Conservation (phyloP, 1,140 invertebrate species). For the Colletes latitarsis region DNA sequence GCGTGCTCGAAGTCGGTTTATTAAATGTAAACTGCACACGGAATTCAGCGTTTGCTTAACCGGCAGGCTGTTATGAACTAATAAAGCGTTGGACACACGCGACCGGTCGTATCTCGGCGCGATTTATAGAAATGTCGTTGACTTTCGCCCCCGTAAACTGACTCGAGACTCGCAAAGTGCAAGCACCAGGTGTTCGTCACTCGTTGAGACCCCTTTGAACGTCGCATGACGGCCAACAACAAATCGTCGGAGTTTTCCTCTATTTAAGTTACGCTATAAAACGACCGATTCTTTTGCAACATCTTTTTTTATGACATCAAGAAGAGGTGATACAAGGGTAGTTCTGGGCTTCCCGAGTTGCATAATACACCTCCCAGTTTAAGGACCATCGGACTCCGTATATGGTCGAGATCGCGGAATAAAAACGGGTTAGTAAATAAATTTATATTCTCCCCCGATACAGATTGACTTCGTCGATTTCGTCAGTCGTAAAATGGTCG, state of each 20-base stretch:
- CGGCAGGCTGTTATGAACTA: conserved; percentile 47
- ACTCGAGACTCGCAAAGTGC: not conserved
- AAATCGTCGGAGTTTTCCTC: not conserved
- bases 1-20: conserved; percentile 44
- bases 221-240: not conserved
- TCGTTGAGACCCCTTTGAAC: not conserved
- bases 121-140: conserved; percentile 3
- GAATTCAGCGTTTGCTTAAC: conserved; percentile 56
- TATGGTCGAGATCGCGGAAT: not conserved
- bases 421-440: conserved; percentile 24
- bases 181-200: no score
- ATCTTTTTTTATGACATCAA: no score
- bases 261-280: no score
- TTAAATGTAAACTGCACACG: conserved; percentile 48
- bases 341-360: no score
- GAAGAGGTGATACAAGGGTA: no score
- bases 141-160: not conserved
- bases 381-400: not conserved
- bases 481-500: conserved; percentile 21
- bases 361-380: not conserved
- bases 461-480: no score
- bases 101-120: conserved; percentile 22
- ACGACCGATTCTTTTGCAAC: no score
- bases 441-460: not conserved
- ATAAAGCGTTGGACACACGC: conserved; percentile 51